These are phyloP conservation scores for cattle (Bos taurus) DNA, from an alignment of 2,113 vertebrate species.

Conservation along the genomic window DNA sequence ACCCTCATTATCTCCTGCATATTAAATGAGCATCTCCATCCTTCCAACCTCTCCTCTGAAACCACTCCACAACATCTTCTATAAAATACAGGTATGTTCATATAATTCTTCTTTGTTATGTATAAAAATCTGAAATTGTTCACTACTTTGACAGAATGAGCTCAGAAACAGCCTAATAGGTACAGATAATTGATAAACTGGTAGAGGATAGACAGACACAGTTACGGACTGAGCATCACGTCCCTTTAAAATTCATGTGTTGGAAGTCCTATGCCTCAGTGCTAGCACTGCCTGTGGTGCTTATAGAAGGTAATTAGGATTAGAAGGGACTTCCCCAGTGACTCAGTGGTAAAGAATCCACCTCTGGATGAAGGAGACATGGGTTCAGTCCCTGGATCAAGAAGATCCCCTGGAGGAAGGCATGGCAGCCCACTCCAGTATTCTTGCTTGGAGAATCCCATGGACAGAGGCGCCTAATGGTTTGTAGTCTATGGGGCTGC, in stretches of 20 bases:
- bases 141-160: background rate
- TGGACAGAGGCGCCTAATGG: background rate
- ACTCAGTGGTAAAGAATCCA: background rate
- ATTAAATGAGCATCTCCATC: rapidly evolving
- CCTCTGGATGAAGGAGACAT: background rate
- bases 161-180: background rate
- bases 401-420: background rate
- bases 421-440: background rate
- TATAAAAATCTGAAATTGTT: background rate
- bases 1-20: rapidly evolving
- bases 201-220: background rate
- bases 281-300: rapidly evolving
- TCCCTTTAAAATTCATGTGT: background rate
- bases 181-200: rapidly evolving
- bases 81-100: background rate
- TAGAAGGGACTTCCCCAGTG: background rate
- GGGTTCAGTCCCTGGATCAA: background rate
- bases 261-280: background rate
- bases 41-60: background rate
- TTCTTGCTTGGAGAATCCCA: background rate
- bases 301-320: background rate
- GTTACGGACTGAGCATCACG: rapidly evolving
- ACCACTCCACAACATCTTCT: background rate
- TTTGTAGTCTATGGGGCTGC: background rate
- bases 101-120: background rate